A percentile compares a stretch with the other conserved stretches of the same genome.
Conservation (phyloP, 2,113 vertebrate genomes). For the Rissa tridactyla region DNA sequence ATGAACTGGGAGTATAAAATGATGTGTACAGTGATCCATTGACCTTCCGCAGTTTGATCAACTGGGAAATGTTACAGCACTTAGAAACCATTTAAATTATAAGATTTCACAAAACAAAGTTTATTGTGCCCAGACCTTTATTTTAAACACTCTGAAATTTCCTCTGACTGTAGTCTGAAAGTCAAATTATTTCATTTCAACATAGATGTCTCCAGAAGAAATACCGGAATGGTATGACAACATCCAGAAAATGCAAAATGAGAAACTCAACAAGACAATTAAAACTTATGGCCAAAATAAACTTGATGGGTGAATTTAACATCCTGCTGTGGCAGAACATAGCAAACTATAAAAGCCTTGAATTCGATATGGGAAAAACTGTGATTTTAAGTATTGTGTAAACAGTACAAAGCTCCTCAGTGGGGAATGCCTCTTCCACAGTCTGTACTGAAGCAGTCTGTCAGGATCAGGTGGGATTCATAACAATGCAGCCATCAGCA, state of each 20-base stretch:
- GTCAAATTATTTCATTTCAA: slow-evolving; percentile 8
- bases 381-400: not conserved
- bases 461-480: not conserved
- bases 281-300: slow-evolving; percentile 3
- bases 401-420: not conserved
- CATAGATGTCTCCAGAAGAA: not conserved
- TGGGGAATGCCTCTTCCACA: not conserved
- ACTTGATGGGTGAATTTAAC: not conserved
- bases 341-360: not conserved
- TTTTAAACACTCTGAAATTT: not conserved
- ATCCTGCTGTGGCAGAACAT: not conserved
- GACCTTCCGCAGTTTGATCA: not conserved
- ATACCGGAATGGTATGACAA: not conserved
- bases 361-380: not conserved
- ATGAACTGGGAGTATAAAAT: slow-evolving; percentile 8
- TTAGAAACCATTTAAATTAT: not conserved
- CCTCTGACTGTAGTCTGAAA: not conserved
- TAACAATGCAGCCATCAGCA: not conserved
- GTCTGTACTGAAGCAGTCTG: not conserved
- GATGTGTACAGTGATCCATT: not conserved
- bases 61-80: not conserved
- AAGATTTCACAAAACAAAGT: not conserved
- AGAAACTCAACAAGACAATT: not conserved
- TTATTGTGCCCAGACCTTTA: not conserved
- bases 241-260: not conserved